phyloP scores from a whole-genome alignment of 1,140 invertebrate species.

The Drosophila kohkoa region DNA sequence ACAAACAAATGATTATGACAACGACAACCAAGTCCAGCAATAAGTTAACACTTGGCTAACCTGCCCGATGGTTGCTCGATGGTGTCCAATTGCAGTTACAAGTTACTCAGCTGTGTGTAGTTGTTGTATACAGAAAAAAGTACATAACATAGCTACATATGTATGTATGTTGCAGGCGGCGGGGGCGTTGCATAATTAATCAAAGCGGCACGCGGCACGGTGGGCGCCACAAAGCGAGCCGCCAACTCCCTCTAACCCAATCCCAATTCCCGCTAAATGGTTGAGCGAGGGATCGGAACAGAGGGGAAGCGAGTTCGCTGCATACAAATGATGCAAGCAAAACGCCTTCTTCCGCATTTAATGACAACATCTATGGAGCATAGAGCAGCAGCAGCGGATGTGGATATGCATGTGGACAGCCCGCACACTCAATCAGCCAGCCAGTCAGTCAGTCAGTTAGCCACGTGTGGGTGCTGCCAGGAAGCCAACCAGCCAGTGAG shows the following conservation, averaged over 20 bases:
- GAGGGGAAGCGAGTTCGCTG: conserved; percentile 20
- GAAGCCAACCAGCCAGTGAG: neutral
- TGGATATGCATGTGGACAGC: conserved; percentile 60
- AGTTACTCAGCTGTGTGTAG: neutral
- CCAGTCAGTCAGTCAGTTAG: conserved; percentile 4
- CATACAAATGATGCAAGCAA: conserved; percentile 64
- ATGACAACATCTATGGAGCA: conserved; percentile 35
- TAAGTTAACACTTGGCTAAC: conserved; percentile 38
- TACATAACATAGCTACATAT: conserved; percentile 4
- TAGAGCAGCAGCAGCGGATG: conserved; percentile 61
- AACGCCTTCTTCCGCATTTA: conserved; percentile 81
- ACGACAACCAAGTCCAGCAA: conserved; percentile 27
- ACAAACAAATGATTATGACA: conserved; percentile 26
- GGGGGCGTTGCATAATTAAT: conserved; percentile 75
- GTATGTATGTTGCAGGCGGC: neutral
- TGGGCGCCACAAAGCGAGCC: conserved; percentile 78
- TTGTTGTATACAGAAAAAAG: neutral
- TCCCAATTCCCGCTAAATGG: conserved; percentile 56
- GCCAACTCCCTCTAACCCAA: conserved; percentile 41
- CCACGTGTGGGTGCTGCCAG: conserved; percentile 61
- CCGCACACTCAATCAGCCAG: conserved; percentile 38
- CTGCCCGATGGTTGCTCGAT: neutral
- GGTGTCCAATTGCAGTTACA: conserved; percentile 12
- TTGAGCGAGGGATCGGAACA: neutral
- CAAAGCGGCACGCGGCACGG: conserved; percentile 72